Evolutionary conservation across 1,140 invertebrate species (phyloP).

Genomic region (Hestina assimilis): DNA sequence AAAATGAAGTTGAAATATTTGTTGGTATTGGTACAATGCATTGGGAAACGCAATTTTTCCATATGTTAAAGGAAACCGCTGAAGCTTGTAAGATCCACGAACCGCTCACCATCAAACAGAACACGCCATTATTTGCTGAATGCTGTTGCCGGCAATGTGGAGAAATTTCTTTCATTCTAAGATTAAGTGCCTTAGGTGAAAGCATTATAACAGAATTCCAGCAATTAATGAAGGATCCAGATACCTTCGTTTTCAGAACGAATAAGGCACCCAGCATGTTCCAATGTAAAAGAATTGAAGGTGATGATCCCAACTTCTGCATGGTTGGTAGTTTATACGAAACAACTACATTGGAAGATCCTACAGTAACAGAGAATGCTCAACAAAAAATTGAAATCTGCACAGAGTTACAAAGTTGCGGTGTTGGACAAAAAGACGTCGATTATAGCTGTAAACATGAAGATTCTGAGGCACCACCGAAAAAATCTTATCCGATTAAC

Average conservation of each 20-base stretch:
- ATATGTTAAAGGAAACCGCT: conserved; percentile 61
- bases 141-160: conserved; percentile 60
- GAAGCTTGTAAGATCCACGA: conserved; percentile 50
- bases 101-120: conserved; percentile 58
- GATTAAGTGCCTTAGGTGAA: conserved; percentile 62
- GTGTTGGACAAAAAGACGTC: conserved; percentile 27
- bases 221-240: conserved; percentile 62
- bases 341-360: conserved; percentile 65
- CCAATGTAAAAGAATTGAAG: conserved; percentile 60
- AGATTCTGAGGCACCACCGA: conserved; percentile 21
- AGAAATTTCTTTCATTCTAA: conserved; percentile 58
- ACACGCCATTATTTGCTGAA: conserved; percentile 49
- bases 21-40: conserved; percentile 65
- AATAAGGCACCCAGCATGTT: conserved; percentile 71
- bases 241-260: conserved; percentile 66
- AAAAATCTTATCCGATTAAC: conserved; percentile 56
- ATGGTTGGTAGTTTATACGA: conserved; percentile 71
- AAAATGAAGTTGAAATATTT: conserved; percentile 60
- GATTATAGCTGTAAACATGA: conserved; percentile 40
- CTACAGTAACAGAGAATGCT: conserved; percentile 43
- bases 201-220: conserved; percentile 70
- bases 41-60: conserved; percentile 64
- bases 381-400: conserved; percentile 61
- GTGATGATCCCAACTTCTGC: conserved; percentile 63
- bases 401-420: conserved; percentile 63